A percentile compares a stretch with the other conserved stretches of the same genome.
Conservation (phyloP, 2,888 invertebrate species). For the Orthosia gracilis region DNA sequence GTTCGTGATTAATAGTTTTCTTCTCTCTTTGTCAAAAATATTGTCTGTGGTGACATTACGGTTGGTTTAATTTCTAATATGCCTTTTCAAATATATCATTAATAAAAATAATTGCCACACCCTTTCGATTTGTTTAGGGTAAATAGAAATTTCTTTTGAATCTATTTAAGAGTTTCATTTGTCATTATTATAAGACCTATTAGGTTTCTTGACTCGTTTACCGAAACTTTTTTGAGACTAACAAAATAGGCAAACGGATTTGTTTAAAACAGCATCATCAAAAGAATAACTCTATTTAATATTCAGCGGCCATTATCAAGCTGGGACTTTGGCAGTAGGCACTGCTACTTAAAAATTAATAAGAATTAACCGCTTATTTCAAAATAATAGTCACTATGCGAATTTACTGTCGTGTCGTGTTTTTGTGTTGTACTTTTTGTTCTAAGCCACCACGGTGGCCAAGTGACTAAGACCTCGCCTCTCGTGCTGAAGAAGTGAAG, state of each 20-base stretch:
- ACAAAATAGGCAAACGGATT: neutral
- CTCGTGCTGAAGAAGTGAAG: too few relatives aligned
- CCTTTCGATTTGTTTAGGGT: slow-evolving; percentile 74
- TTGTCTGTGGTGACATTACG: slow-evolving; percentile 84
- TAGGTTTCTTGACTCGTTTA: slow-evolving; percentile 3
- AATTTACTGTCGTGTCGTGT: too few relatives aligned
- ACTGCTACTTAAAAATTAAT: too few relatives aligned
- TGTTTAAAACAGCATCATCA: neutral
- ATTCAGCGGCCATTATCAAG: neutral
- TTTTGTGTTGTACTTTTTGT: too few relatives aligned
- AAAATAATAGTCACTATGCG: too few relatives aligned
- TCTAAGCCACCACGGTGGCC: too few relatives aligned
- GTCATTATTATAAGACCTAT: slow-evolving; percentile 35
- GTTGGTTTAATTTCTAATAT: slow-evolving; percentile 76
- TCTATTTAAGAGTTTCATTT: slow-evolving; percentile 27
- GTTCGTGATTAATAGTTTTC: slow-evolving; percentile 81
- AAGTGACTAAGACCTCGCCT: too few relatives aligned
- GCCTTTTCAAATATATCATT: slow-evolving; percentile 65
- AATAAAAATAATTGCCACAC: slow-evolving; percentile 77
- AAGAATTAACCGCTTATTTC: too few relatives aligned
- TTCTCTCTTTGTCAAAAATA: slow-evolving; percentile 70
- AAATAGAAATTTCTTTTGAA: slow-evolving; percentile 54
- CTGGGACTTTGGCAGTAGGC: neutral
- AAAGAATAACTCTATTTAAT: neutral
- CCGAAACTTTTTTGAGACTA: neutral